Conservation (phyloP, 2,888 invertebrate genomes). For the Drosophila ezoana region DNA sequence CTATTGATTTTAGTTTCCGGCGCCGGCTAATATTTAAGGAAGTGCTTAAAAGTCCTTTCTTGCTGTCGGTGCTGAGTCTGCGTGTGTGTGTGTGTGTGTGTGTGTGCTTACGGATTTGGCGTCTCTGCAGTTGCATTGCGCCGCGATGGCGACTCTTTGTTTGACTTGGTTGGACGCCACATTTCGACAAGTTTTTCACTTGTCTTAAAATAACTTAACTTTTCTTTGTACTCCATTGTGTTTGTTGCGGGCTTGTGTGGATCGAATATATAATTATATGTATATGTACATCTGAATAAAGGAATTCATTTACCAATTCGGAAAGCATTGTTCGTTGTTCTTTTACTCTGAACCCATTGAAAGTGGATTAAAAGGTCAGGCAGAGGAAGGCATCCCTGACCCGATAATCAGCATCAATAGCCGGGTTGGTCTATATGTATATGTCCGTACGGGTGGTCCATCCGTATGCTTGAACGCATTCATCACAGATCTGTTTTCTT, state of each 20-base stretch:
- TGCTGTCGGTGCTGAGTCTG: background rate
- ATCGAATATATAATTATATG: conserved; percentile 1
- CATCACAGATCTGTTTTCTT: too few species aligned
- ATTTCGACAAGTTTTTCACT: conserved; percentile 18
- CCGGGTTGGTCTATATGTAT: too few species aligned
- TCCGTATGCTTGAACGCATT: too few species aligned
- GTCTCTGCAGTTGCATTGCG: conserved; percentile 39
- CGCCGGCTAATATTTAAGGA: conserved; percentile 48
- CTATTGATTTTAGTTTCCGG: conserved; percentile 63
- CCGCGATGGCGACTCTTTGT: conserved; percentile 43
- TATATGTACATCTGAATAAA: background rate
- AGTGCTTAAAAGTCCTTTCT: conserved; percentile 9
- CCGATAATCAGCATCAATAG: too few species aligned
- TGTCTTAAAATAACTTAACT: conserved; percentile 3
- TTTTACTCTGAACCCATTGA: too few species aligned
- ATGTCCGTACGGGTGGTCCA: too few species aligned
- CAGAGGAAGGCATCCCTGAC: too few species aligned
- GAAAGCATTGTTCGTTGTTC: background rate
- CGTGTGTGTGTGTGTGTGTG: background rate
- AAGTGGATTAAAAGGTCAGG: too few species aligned
- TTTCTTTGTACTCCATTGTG: conserved; percentile 24
- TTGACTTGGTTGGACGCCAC: conserved; percentile 7
- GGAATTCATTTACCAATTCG: background rate
- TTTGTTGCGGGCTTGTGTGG: background rate
- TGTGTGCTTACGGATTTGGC: conserved; percentile 3